These are phyloP conservation scores for Phrynosoma platyrhinos DNA, from an alignment of 2,113 vertebrate genomes.

Conservation along the genomic window DNA sequence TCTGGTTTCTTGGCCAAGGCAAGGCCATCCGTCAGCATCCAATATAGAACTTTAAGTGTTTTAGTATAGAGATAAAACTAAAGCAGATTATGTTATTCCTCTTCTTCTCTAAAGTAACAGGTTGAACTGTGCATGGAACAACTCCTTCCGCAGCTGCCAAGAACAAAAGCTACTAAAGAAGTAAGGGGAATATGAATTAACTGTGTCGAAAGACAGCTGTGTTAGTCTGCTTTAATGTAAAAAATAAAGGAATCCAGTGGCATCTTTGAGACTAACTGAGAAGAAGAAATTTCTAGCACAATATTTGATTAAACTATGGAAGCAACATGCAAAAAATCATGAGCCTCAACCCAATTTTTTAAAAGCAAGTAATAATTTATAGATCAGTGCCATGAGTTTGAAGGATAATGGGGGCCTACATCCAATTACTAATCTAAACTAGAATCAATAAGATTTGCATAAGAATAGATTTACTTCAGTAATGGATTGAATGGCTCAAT, in stretches of 20 bases:
- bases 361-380: background rate
- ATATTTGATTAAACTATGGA: too few relatives aligned
- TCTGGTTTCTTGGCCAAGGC: constrained; percentile 37
- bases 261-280: too few relatives aligned
- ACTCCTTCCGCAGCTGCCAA: background rate
- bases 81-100: constrained; percentile 18
- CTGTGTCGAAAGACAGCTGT: background rate
- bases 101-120: background rate
- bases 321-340: too few relatives aligned
- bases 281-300: background rate
- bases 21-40: constrained; percentile 43
- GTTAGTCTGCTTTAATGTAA: background rate
- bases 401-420: background rate
- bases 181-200: background rate
- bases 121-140: background rate
- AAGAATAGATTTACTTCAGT: too few relatives aligned
- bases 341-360: background rate
- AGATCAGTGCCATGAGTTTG: background rate
- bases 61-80: constrained; percentile 44
- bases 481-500: too few relatives aligned
- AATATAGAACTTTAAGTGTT: constrained; percentile 57
- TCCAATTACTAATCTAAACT: too few relatives aligned
- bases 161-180: background rate
- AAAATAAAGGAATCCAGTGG: too few relatives aligned
- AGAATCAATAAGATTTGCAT: too few relatives aligned